Conservation (phyloP, 2,888 invertebrate genomes). For the Pheosia tremula region DNA sequence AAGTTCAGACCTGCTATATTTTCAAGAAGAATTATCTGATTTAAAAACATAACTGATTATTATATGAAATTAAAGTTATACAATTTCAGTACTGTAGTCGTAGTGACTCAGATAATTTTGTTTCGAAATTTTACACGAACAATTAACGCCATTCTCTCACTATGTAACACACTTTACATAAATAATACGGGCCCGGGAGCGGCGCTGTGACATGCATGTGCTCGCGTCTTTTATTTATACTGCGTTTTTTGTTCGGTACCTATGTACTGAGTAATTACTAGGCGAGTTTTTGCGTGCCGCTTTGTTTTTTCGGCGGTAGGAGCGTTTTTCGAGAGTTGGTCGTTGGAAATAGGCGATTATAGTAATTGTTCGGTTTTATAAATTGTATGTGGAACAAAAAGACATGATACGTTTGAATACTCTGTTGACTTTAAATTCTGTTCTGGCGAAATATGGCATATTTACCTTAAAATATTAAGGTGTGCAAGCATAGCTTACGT, state of each 20-base stretch:
- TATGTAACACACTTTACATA: slow-evolving; percentile 28
- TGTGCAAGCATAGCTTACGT: too few species aligned
- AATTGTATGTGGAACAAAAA: background rate
- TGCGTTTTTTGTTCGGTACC: slow-evolving; percentile 1
- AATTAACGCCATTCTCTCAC: slow-evolving; percentile 24
- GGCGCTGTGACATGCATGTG: slow-evolving; percentile 15
- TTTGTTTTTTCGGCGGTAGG: slow-evolving; percentile 3
- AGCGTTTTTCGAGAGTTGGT: background rate
- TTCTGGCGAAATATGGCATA: too few species aligned
- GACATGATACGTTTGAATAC: too few species aligned
- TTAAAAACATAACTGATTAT: too few species aligned
- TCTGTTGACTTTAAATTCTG: too few species aligned
- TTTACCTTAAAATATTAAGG: too few species aligned
- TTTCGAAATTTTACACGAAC: slow-evolving; percentile 6
- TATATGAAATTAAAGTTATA: too few species aligned
- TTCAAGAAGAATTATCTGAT: too few species aligned
- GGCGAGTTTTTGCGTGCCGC: slow-evolving; percentile 12
- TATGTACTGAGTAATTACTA: slow-evolving; percentile 23
- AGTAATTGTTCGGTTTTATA: background rate
- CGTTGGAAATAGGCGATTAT: background rate
- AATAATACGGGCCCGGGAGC: slow-evolving; percentile 17
- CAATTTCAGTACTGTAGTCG: too few species aligned
- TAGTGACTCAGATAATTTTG: too few species aligned
- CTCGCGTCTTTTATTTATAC: slow-evolving; percentile 18
- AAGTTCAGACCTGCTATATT: too few species aligned